phyloP scores from a whole-genome alignment of 1,140 invertebrate species.

The Leucophenga varia region DNA sequence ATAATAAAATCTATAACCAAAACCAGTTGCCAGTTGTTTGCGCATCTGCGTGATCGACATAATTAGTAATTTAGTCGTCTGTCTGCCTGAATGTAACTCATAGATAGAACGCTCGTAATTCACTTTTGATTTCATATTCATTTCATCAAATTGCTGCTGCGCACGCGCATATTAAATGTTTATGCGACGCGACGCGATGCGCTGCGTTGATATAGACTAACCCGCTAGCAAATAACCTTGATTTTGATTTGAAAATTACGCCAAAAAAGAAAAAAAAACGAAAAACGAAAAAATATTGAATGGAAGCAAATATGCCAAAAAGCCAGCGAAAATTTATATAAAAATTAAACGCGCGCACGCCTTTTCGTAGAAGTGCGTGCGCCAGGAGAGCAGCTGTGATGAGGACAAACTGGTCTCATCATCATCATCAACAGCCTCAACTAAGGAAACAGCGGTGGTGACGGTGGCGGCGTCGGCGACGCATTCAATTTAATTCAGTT shows the following conservation, averaged over 20 bases:
- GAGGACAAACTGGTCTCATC: no score
- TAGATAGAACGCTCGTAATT: slow-evolving; percentile 43
- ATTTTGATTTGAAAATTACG: slow-evolving; percentile 51
- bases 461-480: not conserved
- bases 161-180: slow-evolving; percentile 35
- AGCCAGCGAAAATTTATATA: slow-evolving; percentile 27
- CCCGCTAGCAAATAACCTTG: slow-evolving; percentile 31
- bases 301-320: slow-evolving; percentile 1
- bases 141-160: slow-evolving; percentile 52
- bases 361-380: no score
- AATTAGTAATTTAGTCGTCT: no score
- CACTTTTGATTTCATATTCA: slow-evolving; percentile 53
- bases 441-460: no score
- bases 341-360: no score
- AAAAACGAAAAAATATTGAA: slow-evolving; percentile 11
- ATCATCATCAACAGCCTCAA: no score
- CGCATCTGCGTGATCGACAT: no score
- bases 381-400: no score
- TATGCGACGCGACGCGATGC: slow-evolving; percentile 3
- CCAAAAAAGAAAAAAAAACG: slow-evolving; percentile 19
- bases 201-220: slow-evolving; percentile 3
- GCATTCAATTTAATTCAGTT: slow-evolving; percentile 42
- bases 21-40: no score
- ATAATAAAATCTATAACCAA: no score
- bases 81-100: no score